phyloP scores from a whole-genome alignment of 2,113 vertebrate species.

The Microcebus lehilahytsara region DNA sequence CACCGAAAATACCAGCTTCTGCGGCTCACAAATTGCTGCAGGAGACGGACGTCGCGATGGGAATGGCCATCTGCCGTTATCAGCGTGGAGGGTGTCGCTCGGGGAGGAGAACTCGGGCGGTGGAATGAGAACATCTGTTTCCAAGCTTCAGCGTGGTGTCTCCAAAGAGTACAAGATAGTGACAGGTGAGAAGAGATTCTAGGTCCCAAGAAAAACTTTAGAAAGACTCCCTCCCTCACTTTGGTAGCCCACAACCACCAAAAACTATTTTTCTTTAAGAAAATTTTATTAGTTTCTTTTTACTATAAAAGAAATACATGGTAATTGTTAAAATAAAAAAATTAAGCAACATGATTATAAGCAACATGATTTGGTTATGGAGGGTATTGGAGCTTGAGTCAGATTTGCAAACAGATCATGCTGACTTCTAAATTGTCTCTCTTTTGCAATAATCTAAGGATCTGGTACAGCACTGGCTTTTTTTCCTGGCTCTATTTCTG shows the following conservation, averaged over 20 bases:
- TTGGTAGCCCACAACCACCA: not conserved
- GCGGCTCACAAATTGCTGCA: not conserved
- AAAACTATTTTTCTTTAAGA: not conserved
- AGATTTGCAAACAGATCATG: not conserved
- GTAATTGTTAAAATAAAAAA: not conserved
- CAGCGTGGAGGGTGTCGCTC: not conserved
- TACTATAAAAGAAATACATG: not conserved
- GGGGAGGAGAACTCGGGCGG: not conserved
- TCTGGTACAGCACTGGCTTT: not conserved
- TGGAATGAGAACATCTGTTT: not conserved
- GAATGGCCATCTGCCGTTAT: conserved; percentile 12
- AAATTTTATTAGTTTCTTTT: not conserved
- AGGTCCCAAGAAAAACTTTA: not conserved
- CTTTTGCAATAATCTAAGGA: not conserved
- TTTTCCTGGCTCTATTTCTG: not conserved
- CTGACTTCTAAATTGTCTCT: not conserved
- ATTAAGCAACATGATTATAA: not conserved
- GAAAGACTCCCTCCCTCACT: not conserved
- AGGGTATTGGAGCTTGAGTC: not conserved
- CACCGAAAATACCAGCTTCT: not conserved
- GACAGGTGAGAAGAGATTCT: not conserved
- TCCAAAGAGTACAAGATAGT: not conserved
- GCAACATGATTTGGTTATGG: not conserved
- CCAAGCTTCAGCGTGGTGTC: not conserved
- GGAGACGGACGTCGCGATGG: not conserved